Evolutionary conservation across 2,113 vertebrate species (phyloP), one percentile per base, ranked within the genome.

Genomic region (Cyprinodon variegatus): DNA sequence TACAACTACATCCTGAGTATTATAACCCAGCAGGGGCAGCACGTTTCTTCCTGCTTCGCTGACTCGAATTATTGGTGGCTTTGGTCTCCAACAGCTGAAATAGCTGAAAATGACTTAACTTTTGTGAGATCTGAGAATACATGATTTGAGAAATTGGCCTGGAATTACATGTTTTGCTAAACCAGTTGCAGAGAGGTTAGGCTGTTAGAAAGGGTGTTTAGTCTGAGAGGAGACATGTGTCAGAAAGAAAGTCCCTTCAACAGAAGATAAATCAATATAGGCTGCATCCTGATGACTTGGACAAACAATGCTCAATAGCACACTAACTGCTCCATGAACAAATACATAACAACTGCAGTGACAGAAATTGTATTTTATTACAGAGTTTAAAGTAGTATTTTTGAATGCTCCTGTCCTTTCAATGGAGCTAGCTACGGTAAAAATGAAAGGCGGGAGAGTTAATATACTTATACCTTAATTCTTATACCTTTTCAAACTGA

Each of bases 231-330:
- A 87, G 79, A 88, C 72, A 79, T 59, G 77, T 85, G 89, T 83
- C 77, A 88, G 77, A 85, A 80, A 77, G 71, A 86, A 86, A 91
- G 65, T 78, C 87, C 50, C 88, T 82, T 86, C 77, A 83, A 68
- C 81, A 86, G 88, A 93, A 90, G 86, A 74, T 60, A 88, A 91
- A 92, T 92, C 92, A 92, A 93, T 93, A 77, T 38, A 48, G 74
- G 83, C 81, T 89, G 92, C 92, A 91, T 91, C 83, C 77, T 61
- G 74, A 83, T 74, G 86, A 90, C 89, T 83, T 83, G 85, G 75
- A 87, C 85, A 75, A 88, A 82, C 81, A 72, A 81, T 88, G 90
- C 93, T 94, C 93, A 87, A 93, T 94, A 92, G 3, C 76, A 68
- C 67, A 50, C 82, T 89, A 90, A 92, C 83, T 86, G 83, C 81